Evolutionary conservation across 30 jellyfish, hydroid and myxozoan species (phyloP), one percentile per base, ranked within the genome.

Genomic region (Catostylus mosaicus): DNA sequence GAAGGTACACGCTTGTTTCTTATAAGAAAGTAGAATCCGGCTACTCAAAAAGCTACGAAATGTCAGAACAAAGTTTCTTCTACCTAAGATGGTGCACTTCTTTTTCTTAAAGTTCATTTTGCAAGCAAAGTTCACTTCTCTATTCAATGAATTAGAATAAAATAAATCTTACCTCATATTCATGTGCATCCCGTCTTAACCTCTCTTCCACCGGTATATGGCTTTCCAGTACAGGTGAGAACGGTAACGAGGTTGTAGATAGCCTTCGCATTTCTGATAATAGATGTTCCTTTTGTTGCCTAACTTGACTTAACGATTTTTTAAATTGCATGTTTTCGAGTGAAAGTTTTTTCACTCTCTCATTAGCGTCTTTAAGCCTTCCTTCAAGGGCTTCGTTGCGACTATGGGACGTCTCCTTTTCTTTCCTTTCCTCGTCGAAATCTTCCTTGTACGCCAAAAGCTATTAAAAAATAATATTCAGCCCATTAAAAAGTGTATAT

Each of bases 201-300:
- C 88, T 38, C 1, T 62, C 77, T 19, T 40, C 70, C 23, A 34
- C 47, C 26, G 90, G 90, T 9, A 79, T 30, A 24, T 31, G 19
- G 20, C 36, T 61, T 36, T 79, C 88, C 22, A 50, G 79, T 31
- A 72, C 92, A 1, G 92, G 92, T 38, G 95, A 85, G 26, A 85
- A 85, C 0, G 95, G 95, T 52, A 85, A 63, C 8, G 85, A 37
- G 68, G 85, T 40, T 24, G 89, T 60, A 32, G 95, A 85, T 30
- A 85, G 51, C 61, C 95, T 33, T 61, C 95, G 40, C 68, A 85
- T 72, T 32, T 85, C 95, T 27, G 83, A 71, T 3, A 85, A 47
- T 19, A 85, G 32, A 30, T 85, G 87, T 46, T 85, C 95, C 57
- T 85, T 85, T 45, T 85, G 88, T 26, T 63, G 84, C 24, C 63